Percentiles rank a stretch among this genome's conserved stretches.
Evolutionary conservation across 1,140 invertebrate genomes (phyloP).

Genomic region (Holcopasites calliopsidis): DNA sequence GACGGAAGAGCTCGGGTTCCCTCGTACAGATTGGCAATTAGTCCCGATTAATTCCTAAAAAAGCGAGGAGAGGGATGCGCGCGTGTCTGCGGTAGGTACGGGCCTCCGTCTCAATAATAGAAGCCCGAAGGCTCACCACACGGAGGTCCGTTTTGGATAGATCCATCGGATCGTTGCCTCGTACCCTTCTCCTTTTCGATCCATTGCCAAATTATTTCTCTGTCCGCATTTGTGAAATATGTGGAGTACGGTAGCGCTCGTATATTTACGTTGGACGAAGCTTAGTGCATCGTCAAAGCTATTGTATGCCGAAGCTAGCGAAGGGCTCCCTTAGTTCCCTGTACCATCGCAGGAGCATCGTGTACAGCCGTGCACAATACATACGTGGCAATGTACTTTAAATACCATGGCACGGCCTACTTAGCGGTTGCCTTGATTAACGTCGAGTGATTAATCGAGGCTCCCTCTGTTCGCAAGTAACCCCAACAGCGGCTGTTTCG

Average conservation of each 20-base stretch:
- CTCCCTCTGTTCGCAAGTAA: slow-evolving; percentile 67
- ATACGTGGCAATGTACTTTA: slow-evolving; percentile 66
- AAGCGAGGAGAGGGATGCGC: slow-evolving; percentile 58
- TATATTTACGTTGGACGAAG: too few relatives aligned
- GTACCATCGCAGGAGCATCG: too few relatives aligned
- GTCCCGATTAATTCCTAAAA: slow-evolving; percentile 71
- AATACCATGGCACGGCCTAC: slow-evolving; percentile 72
- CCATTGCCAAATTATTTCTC: background rate
- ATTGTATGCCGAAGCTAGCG: too few relatives aligned
- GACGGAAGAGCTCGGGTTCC: slow-evolving; percentile 5
- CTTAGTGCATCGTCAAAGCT: too few relatives aligned
- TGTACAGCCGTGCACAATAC: slow-evolving; percentile 8
- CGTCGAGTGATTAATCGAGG: slow-evolving; percentile 75
- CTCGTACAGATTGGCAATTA: slow-evolving; percentile 63
- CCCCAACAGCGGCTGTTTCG: slow-evolving; percentile 62
- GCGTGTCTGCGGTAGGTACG: slow-evolving; percentile 70
- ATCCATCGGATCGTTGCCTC: background rate
- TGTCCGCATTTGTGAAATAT: slow-evolving; percentile 15
- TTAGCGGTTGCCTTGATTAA: slow-evolving; percentile 75
- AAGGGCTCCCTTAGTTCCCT: too few relatives aligned
- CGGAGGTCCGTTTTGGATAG: slow-evolving; percentile 19
- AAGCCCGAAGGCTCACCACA: slow-evolving; percentile 60
- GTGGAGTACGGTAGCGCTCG: too few relatives aligned
- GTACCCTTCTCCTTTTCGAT: background rate
- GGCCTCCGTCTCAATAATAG: slow-evolving; percentile 62